Base-by-base conservation (phyloP, 2,888 invertebrate species). In the Hetaerina titia region DNA sequence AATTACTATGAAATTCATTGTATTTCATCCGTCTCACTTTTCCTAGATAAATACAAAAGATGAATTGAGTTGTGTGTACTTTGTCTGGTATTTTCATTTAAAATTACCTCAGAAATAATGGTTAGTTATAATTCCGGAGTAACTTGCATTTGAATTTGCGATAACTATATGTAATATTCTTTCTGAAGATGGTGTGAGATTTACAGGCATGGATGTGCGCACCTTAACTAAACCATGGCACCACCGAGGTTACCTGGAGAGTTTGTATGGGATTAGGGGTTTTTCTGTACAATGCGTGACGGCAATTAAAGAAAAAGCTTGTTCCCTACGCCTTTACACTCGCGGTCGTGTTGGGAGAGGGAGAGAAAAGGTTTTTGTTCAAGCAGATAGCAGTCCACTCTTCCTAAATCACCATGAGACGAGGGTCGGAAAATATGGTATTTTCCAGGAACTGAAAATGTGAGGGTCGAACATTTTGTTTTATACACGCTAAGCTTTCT, bases 351-450 rank as follows among this genome's bases (percentile, higher is more conserved):
- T 81, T 81, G 81, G 81, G 15, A 81, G 81, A 11, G 31, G 31
- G 81, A 31, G 81, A 31, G 25, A 22, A 81, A 81, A 81, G 81
- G 81, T 81, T 81, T 81, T 81, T 81, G 81, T 81, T 25, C 13
- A 81, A 81, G 81, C 81, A 81, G 81, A 81, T 81, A 81, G 13
- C 81, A 81, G 81, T 81, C 81, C 81, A 81, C 81, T 81, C 81
- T 81, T 81, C 22, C 81, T 81, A 81, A 81, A 81, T 81, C 81
- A 81, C 81, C 81, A 15, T 31, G 81, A 81, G 81, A 81, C 81
- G 81, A 81, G 81, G 81, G 81, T 81, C 31, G 81, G 31, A 31
- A 81, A 81, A 81, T 31, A 31, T 25, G 31, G 13, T 15, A 9
- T 31, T 69, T 22, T 69, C 31, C 31, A 11, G 81, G n/a, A 81